phyloP scores from a whole-genome alignment of 1,140 invertebrate genomes.

The Temnothorax curvispinosus region DNA sequence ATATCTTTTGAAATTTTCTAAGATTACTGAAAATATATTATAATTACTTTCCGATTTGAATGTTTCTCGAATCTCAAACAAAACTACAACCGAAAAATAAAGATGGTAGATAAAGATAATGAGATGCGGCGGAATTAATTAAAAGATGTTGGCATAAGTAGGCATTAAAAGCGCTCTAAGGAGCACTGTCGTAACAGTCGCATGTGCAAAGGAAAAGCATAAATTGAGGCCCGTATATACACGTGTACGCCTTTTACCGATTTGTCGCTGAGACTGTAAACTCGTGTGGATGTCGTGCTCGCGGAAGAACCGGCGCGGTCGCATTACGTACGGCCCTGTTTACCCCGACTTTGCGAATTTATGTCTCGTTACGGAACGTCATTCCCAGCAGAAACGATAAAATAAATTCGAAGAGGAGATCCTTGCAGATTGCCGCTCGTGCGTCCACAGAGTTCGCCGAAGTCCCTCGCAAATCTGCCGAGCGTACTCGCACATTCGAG shows the following conservation, averaged over 20 bases:
- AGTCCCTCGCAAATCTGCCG: slow-evolving; percentile 71
- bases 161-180: slow-evolving; percentile 3
- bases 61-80: neutral
- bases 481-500: slow-evolving; percentile 58
- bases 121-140: slow-evolving; percentile 66
- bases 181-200: neutral
- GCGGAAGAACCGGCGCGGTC: slow-evolving; percentile 73
- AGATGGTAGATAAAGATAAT: slow-evolving; percentile 1
- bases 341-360: slow-evolving; percentile 81
- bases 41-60: neutral
- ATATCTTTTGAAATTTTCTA: no score
- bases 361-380: slow-evolving; percentile 84
- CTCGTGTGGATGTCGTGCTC: slow-evolving; percentile 73
- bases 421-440: slow-evolving; percentile 78
- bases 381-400: slow-evolving; percentile 82
- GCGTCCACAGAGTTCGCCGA: slow-evolving; percentile 67
- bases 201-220: slow-evolving; percentile 3
- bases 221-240: slow-evolving; percentile 19
- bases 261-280: slow-evolving; percentile 77
- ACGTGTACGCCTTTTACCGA: slow-evolving; percentile 53
- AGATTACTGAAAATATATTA: neutral
- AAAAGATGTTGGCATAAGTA: neutral
- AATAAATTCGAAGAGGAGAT: slow-evolving; percentile 82
- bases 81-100: neutral
- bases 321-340: slow-evolving; percentile 84